Conservation (phyloP, 2,888 invertebrate genomes). For the Atrina japonica region DNA sequence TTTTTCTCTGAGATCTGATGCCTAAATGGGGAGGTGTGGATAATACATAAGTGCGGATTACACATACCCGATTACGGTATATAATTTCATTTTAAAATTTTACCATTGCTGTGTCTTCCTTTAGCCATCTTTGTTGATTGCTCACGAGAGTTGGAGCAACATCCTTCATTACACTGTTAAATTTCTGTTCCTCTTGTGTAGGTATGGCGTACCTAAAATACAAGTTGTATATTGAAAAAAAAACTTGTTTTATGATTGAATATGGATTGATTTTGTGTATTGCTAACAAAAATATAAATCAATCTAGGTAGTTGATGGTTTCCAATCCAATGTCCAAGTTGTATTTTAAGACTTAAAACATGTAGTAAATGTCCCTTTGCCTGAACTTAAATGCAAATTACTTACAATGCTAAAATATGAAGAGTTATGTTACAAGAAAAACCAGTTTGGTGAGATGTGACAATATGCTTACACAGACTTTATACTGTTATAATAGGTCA, state of each 20-base stretch:
- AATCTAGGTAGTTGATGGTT: background rate
- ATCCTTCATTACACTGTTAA: constrained; percentile 88
- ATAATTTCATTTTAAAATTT: constrained; percentile 11
- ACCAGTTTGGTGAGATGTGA: too few relatives aligned
- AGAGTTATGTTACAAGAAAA: too few relatives aligned
- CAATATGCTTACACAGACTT: too few relatives aligned
- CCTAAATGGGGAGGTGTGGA: too few relatives aligned
- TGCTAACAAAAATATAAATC: background rate
- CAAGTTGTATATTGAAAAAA: background rate
- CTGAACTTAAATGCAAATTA: too few relatives aligned
- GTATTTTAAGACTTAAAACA: background rate
- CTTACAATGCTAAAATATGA: too few relatives aligned
- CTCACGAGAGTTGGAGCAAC: constrained; percentile 91
- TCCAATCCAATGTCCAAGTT: background rate
- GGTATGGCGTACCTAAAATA: constrained; percentile 88
- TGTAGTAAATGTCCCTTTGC: too few relatives aligned
- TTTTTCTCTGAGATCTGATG: too few relatives aligned
- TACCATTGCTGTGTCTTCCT: constrained; percentile 94
- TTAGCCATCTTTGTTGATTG: constrained; percentile 91
- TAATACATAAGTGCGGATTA: too few relatives aligned
- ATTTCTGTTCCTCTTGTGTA: constrained; percentile 87
- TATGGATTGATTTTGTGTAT: background rate
- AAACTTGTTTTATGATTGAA: background rate
- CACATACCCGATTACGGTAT: too few relatives aligned
- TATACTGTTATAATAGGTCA: too few relatives aligned